Evolutionary conservation across 2,113 vertebrate genomes (phyloP), one percentile per base, ranked within the genome.

Genomic region (Nanorana parkeri): DNA sequence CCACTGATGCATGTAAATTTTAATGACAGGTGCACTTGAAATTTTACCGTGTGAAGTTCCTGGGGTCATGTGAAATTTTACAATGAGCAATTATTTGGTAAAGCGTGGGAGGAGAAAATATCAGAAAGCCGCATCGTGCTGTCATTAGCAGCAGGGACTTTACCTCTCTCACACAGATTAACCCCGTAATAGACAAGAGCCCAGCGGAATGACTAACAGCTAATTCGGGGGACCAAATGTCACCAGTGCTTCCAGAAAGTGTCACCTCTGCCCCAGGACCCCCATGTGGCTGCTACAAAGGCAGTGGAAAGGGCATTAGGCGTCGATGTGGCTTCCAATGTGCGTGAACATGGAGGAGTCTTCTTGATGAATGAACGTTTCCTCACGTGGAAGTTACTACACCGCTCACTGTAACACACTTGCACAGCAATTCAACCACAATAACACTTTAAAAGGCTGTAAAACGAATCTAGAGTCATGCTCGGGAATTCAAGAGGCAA

Each of bases 61-160:
- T 11, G 41, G 41, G 41, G 41, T 47, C 41, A 47, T 47, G 41
- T 47, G 41, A 47, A 11, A 47, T 13, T 47, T 47, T 47, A 47
- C 41, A 47, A 10, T 47, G 2, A 47, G 41, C 41, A 6, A 13
- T 16, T 21, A 23, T 60, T 24, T 74, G 20, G 10, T 74, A 26
- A 58, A 24, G 7, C 32, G 71, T 60, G 71, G 71, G 54, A 36
- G 17, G 54, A 3, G 1, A 13, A 10, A 28, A 17, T 28, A 17
- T 60, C 10, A 19, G 5, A 32, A 54, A 11, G 23, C 20, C 71
- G 7, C 54, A 19, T 19, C 3, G 41, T 24, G 41, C 7, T 21
- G 10, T 24, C 16, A 58, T 58, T 74, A 74, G 26, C 26, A 58
- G 71, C 4, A 13, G 54, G 55, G 54, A 74, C 71, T 74, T 58